These are phyloP conservation scores for Anas platyrhynchos DNA, from an alignment of 2,113 vertebrate genomes.

Conservation along the genomic window DNA sequence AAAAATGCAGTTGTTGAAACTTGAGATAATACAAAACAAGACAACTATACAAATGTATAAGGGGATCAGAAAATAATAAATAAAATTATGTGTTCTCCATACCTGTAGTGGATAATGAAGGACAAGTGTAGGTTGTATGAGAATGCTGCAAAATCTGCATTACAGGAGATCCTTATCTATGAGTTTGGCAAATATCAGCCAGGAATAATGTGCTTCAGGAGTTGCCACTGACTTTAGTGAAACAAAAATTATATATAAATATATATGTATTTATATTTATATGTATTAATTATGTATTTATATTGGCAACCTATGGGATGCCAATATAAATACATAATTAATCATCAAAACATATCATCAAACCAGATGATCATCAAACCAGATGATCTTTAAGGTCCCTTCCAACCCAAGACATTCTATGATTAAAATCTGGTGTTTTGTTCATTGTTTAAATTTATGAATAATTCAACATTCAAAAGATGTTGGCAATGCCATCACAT, in stretches of 20 bases:
- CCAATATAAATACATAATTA: too few relatives aligned
- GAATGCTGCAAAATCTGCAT: neutral
- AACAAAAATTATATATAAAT: neutral
- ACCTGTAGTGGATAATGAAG: neutral
- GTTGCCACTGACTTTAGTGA: neutral
- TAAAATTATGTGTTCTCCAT: neutral
- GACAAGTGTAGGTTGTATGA: neutral
- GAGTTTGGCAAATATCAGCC: neutral
- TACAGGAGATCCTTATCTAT: neutral
- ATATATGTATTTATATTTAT: neutral
- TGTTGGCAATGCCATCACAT: neutral
- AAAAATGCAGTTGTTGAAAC: neutral
- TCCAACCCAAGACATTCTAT: too few relatives aligned
- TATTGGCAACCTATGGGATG: too few relatives aligned
- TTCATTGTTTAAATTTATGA: neutral
- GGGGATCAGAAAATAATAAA: rapidly evolving
- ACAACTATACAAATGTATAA: neutral
- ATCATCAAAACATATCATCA: too few relatives aligned
- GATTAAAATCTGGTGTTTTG: neutral
- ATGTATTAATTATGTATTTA: too few relatives aligned
- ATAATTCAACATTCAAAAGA: neutral
- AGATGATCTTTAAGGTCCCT: too few relatives aligned
- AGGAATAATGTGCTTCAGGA: neutral
- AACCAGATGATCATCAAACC: too few relatives aligned
- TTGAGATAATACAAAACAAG: neutral